Percentiles rank a stretch among this genome's conserved stretches.
Evolutionary conservation across 2,113 vertebrate genomes (phyloP).

Genomic region (Sula dactylatra): DNA sequence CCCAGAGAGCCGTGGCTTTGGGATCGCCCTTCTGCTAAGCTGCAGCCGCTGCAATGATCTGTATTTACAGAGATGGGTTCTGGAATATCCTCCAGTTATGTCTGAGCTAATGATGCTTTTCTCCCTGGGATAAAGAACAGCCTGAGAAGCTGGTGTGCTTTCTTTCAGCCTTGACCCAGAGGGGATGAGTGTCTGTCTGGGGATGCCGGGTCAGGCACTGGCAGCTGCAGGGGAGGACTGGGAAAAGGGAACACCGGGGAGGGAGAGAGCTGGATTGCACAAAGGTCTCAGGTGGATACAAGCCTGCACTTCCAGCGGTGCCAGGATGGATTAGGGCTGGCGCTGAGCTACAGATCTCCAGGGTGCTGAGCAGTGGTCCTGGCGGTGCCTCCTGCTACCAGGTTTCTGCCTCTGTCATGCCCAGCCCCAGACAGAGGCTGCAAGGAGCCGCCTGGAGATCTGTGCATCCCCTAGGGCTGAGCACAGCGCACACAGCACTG

Average conservation of each 20-base stretch:
- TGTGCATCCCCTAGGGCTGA: accelerated
- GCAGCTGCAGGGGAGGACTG: background rate
- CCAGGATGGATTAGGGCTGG: background rate
- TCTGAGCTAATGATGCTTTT: background rate
- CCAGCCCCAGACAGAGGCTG: background rate
- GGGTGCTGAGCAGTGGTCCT: background rate
- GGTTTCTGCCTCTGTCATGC: background rate
- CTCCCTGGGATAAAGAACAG: background rate
- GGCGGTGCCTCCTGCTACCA: background rate
- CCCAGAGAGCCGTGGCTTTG: background rate
- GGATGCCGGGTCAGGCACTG: background rate
- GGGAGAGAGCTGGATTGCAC: background rate
- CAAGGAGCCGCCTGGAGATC: background rate
- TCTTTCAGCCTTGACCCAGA: background rate
- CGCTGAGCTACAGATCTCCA: background rate
- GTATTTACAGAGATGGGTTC: background rate
- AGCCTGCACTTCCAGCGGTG: background rate
- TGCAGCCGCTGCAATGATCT: background rate
- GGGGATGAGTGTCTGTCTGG: background rate
- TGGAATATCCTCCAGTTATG: background rate
- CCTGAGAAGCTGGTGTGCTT: background rate
- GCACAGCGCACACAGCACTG: accelerated
- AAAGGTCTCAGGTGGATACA: accelerated
- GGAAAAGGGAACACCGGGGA: background rate
- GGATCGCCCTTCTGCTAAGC: background rate